Conservation (phyloP, 2,797 vertebrate genomes). For the Cossypha polioptera region DNA sequence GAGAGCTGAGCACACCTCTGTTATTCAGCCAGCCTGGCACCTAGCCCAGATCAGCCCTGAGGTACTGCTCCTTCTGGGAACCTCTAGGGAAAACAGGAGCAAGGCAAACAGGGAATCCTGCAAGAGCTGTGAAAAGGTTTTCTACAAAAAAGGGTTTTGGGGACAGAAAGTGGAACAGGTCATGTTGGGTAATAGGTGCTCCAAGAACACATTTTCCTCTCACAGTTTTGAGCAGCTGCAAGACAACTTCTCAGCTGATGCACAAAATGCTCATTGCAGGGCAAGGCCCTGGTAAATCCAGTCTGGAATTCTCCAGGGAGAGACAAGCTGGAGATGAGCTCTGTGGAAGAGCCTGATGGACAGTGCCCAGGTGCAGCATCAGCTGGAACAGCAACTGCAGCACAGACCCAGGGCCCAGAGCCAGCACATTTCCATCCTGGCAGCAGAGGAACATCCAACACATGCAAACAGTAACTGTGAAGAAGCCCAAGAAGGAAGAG, state of each 20-base stretch:
- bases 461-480: background rate
- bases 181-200: background rate
- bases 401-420: background rate
- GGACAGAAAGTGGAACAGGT: background rate
- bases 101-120: background rate
- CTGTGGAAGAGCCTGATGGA: background rate
- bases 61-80: background rate
- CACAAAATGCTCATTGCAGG: background rate
- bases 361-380: conserved; percentile 35
- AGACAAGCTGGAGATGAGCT: background rate
- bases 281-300: background rate
- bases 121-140: background rate
- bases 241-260: background rate
- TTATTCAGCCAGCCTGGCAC: background rate
- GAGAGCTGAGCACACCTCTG: background rate
- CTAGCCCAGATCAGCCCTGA: background rate
- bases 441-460: background rate
- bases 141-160: background rate
- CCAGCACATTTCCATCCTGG: background rate
- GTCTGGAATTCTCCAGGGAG: background rate
- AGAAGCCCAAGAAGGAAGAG: background rate
- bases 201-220: background rate
- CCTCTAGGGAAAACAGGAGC: background rate
- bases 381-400: conserved; percentile 31
- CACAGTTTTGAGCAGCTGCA: rapidly evolving